Base-by-base conservation (phyloP, 2,113 vertebrate species). In the Bucco capensis region DNA sequence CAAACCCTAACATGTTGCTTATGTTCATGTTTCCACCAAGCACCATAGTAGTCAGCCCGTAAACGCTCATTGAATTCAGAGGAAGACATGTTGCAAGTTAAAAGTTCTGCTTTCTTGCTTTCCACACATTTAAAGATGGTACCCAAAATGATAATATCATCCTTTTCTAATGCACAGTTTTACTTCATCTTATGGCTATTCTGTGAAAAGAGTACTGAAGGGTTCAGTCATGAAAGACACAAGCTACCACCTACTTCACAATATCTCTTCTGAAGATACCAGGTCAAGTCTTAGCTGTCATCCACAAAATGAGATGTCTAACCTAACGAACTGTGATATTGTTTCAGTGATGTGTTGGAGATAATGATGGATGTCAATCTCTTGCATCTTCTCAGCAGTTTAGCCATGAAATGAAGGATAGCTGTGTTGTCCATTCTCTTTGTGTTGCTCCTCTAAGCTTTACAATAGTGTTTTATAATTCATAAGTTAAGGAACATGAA, bases 391-490 rank as follows among this genome's bases (percentile, higher is more conserved):
- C 57, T 77, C 44, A 49, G 28, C 21, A 51, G 14, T 7, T 82
- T 79, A 40, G 13, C 80, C 53, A 47, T 71, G n/a, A 67, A 82
- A 38, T 17, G 58, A 66, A 74, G 53, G 31, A 28, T 23, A 33
- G 4, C 22, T 60, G 6, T 37, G 14, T 25, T 89, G 40, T 46
- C 57, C 70, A 31, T 57, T 56, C 28, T 74, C 31, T 83, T 77
- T 53, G 2, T 61, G 38, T 42, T 93, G 40, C 21, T 89, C 12
- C 1, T 78, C 47, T 94, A 74, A 90, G 33, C 8, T 69, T 37
- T 75, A 50, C 21, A 76, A 8, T 27, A 8, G 14, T 75, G 49
- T 86, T 95, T 78, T 64, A 95, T 94, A 93, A 95, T 95, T 95
- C 56, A 94, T 95, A 83, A 88, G 25, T 94, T 83, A 86, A 89